These are phyloP conservation scores for Paracentrotus lividus DNA, from an alignment of 53 echinoderm and acorn worm genomes.

Conservation along the genomic window DNA sequence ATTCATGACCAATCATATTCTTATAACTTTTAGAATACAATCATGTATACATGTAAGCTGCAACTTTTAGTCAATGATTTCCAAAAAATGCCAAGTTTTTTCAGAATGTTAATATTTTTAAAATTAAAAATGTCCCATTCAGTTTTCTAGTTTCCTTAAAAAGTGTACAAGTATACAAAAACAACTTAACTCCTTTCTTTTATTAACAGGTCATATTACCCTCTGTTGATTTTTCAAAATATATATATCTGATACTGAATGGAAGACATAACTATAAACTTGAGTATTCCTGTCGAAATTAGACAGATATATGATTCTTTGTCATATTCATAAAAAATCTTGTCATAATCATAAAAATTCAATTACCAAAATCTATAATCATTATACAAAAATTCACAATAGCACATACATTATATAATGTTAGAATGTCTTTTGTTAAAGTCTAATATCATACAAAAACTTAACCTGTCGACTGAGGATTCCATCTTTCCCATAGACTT, in stretches of 20 bases:
- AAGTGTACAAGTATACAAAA: not conserved
- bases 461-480: too few relatives aligned
- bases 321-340: not conserved
- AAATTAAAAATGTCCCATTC: too few relatives aligned
- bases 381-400: constrained; percentile 18
- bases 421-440: not conserved
- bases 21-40: too few relatives aligned
- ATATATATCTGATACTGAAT: constrained; percentile 5
- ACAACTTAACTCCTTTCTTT: not conserved
- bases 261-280: constrained; percentile 46
- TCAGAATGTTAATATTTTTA: too few relatives aligned
- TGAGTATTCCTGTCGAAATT: constrained; percentile 6
- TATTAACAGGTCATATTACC: not conserved
- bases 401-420: constrained; percentile 13
- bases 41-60: too few relatives aligned
- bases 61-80: too few relatives aligned
- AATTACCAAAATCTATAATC: constrained; percentile 25
- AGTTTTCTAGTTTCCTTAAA: not conserved
- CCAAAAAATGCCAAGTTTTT: too few relatives aligned
- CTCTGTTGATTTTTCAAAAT: not conserved
- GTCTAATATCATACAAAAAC: constrained; percentile 30
- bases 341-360: constrained; percentile 29
- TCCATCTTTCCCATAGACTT: too few relatives aligned
- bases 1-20: too few relatives aligned
- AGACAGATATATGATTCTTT: not conserved